phyloP scores from a whole-genome alignment of 1,140 invertebrate species.

The Mercenaria mercenaria region DNA sequence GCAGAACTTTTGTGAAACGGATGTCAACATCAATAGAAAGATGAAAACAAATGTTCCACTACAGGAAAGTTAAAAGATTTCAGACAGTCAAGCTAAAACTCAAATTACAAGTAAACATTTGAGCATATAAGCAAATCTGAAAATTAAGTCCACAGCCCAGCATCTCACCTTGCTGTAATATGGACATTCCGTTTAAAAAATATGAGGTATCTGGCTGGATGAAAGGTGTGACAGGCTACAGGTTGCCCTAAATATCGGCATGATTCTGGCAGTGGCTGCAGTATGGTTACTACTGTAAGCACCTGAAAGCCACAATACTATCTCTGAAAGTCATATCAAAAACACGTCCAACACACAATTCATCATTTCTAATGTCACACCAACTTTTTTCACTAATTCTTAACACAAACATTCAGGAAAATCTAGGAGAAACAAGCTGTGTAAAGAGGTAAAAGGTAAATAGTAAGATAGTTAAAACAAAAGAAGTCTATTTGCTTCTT shows the following conservation, averaged over 20 bases:
- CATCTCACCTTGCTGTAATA: conserved; percentile 41
- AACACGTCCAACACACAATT: not conserved
- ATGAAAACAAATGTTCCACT: too few species aligned
- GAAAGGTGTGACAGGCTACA: not conserved
- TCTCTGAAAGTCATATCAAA: not conserved
- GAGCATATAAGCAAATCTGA: not conserved
- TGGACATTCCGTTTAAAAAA: conserved; percentile 36
- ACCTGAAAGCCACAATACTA: conserved; percentile 19
- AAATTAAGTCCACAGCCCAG: too few species aligned
- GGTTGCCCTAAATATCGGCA: not conserved
- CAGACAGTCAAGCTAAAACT: not conserved
- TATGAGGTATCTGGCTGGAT: not conserved
- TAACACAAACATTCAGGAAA: too few species aligned
- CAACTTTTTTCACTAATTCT: too few species aligned
- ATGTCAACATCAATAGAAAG: too few species aligned
- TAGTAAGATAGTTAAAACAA: too few species aligned
- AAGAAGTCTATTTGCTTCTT: too few species aligned
- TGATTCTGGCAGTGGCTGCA: not conserved
- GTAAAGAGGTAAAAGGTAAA: too few species aligned
- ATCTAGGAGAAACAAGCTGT: too few species aligned
- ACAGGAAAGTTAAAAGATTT: too few species aligned
- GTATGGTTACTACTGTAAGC: not conserved
- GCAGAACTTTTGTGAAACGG: too few species aligned
- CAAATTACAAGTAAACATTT: not conserved
- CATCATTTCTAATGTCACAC: not conserved